These are phyloP conservation scores for Noctuana brunneofusca DNA, from an alignment of 2,888 invertebrate genomes.

Conservation along the genomic window DNA sequence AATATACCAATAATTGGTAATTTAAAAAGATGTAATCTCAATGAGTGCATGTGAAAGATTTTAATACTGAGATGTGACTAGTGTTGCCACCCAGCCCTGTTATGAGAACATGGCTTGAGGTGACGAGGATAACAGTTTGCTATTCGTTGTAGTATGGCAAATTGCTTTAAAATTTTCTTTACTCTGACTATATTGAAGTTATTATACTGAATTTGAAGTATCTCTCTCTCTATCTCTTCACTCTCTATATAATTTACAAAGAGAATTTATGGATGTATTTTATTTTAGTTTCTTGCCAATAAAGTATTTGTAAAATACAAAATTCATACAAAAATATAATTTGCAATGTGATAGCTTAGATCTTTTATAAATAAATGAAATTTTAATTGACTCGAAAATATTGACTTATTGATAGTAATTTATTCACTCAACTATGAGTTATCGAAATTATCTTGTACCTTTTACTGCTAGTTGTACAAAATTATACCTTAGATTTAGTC, in stretches of 20 bases:
- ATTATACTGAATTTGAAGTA: constrained; percentile 44
- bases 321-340: constrained; percentile 64
- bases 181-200: constrained; percentile 56
- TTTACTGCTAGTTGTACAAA: constrained; percentile 71
- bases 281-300: constrained; percentile 78
- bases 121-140: constrained; percentile 65
- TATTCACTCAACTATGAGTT: constrained; percentile 49
- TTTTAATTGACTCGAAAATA: constrained; percentile 58
- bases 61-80: constrained; percentile 57
- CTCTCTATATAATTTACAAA: constrained; percentile 73
- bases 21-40: constrained; percentile 75
- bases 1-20: constrained; percentile 60
- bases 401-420: constrained; percentile 60
- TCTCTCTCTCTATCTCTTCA: constrained; percentile 66
- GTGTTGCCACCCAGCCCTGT: constrained; percentile 69
- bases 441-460: constrained; percentile 46
- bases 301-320: constrained; percentile 71
- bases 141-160: constrained; percentile 76
- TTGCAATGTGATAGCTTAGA: constrained; percentile 78
- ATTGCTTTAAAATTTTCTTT: constrained; percentile 62
- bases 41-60: constrained; percentile 68
- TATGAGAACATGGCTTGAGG: constrained; percentile 72
- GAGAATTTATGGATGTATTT: constrained; percentile 66
- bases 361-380: constrained; percentile 65
- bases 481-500: constrained; percentile 67